phyloP scores from a whole-genome alignment of 1,140 invertebrate species.

The Apis florea region DNA sequence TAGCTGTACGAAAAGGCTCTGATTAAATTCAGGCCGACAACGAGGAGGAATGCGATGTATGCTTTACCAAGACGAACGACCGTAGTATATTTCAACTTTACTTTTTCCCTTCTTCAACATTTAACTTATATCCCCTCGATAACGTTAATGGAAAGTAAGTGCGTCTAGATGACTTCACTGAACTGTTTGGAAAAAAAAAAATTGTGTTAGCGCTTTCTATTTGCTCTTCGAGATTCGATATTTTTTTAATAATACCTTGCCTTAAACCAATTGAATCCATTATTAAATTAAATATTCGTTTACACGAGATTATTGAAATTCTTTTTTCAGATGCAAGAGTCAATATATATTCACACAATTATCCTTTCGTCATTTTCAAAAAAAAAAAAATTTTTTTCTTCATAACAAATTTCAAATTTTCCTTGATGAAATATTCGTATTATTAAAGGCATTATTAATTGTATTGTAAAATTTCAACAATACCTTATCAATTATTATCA shows the following conservation, averaged over 20 bases:
- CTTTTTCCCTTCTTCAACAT: constrained; percentile 41
- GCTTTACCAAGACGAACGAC: constrained; percentile 8
- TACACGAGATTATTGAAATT: too few species aligned
- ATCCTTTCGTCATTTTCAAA: too few species aligned
- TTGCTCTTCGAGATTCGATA: background rate
- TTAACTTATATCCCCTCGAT: constrained; percentile 11
- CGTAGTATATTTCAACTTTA: constrained; percentile 12
- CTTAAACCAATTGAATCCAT: background rate
- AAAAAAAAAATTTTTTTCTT: too few species aligned
- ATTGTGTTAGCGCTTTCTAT: background rate
- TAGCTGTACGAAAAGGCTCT: background rate
- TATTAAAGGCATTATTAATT: too few species aligned
- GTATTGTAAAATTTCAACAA: too few species aligned
- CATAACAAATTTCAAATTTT: too few species aligned
- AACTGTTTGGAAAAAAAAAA: background rate
- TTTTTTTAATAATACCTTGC: background rate
- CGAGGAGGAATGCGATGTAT: constrained; percentile 48
- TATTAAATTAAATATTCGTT: background rate
- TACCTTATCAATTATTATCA: too few species aligned
- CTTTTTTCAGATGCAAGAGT: too few species aligned
- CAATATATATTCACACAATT: too few species aligned
- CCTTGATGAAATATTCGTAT: too few species aligned
- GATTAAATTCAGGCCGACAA: constrained; percentile 47
- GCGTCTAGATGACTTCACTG: background rate
- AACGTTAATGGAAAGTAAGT: constrained; percentile 7